Percentiles rank a stretch among this genome's conserved stretches.
Evolutionary conservation across 2,888 invertebrate species (phyloP).

Genomic region (Coecobrya sp.): DNA sequence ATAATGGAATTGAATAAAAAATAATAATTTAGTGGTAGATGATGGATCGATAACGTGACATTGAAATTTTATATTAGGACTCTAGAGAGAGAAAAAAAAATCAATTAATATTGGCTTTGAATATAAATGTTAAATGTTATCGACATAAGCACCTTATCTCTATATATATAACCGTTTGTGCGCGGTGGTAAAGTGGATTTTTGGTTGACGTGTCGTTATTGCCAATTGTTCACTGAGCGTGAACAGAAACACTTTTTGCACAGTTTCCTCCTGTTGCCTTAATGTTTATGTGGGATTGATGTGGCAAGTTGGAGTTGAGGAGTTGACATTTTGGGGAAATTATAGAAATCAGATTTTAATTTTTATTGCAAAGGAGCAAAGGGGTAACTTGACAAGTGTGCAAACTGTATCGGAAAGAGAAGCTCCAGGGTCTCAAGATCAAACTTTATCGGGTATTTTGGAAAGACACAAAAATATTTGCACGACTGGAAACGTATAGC

Average conservation of each 20-base stretch:
- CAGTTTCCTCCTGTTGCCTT: no score
- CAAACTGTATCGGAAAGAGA: conserved; percentile 80
- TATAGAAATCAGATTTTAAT: neutral
- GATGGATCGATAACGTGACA: conserved; percentile 56
- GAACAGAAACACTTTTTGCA: neutral
- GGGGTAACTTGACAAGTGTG: conserved; percentile 41
- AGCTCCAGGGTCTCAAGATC: conserved; percentile 78
- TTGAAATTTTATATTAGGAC: conserved; percentile 35
- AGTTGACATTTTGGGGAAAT: neutral
- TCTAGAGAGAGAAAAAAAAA: conserved; percentile 30
- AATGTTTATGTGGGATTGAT: neutral
- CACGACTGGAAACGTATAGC: neutral
- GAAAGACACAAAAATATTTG: neutral
- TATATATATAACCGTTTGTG: neutral
- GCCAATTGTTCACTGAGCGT: neutral
- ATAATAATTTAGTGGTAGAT: conserved; percentile 10
- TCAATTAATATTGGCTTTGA: conserved; percentile 35
- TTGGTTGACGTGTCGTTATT: conserved; percentile 26
- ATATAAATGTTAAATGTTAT: no score
- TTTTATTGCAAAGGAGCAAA: conserved; percentile 28
- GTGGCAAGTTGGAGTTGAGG: neutral
- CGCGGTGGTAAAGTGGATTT: neutral
- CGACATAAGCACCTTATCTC: neutral
- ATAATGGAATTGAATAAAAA: neutral
- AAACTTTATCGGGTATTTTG: conserved; percentile 77